Evolutionary conservation across 2,113 vertebrate genomes (phyloP).

Genomic region (Pholis gunnellus): DNA sequence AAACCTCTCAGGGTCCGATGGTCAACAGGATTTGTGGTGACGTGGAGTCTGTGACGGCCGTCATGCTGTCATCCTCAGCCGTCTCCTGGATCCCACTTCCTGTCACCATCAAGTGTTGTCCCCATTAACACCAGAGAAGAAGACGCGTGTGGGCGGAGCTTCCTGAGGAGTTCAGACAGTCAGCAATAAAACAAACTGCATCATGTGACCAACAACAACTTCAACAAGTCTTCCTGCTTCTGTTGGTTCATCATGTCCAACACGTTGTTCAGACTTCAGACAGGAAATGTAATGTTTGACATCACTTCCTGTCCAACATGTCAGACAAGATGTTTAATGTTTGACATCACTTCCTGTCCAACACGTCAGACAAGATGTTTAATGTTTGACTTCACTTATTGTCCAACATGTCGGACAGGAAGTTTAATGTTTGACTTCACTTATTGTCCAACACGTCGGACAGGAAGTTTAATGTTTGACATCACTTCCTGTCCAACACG

Average conservation of each 20-base stretch:
- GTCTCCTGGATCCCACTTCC: conserved; percentile 36
- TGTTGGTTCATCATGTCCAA: conserved; percentile 13
- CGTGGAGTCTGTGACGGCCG: too few species aligned
- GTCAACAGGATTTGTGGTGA: too few species aligned
- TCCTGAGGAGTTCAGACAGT: conserved; percentile 38
- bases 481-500: not conserved
- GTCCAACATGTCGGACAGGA: not conserved
- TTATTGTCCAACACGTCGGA: not conserved
- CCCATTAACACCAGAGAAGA: conserved; percentile 21
- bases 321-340: not conserved
- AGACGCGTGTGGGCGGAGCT: conserved; percentile 43
- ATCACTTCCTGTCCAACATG: not conserved
- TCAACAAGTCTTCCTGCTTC: conserved; percentile 80
- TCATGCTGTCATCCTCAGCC: not conserved
- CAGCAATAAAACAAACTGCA: conserved; percentile 73
- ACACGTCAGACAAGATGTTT: not conserved
- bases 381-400: not conserved
- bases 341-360: not conserved
- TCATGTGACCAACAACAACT: conserved; percentile 41
- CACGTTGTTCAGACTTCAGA: not conserved
- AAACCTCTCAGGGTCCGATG: not conserved
- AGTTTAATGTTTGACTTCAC: not conserved
- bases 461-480: not conserved
- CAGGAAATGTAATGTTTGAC: not conserved
- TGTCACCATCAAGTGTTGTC: not conserved